These are phyloP conservation scores for Aspidapion aeneum DNA, from an alignment of 2,888 invertebrate genomes.

Conservation along the genomic window DNA sequence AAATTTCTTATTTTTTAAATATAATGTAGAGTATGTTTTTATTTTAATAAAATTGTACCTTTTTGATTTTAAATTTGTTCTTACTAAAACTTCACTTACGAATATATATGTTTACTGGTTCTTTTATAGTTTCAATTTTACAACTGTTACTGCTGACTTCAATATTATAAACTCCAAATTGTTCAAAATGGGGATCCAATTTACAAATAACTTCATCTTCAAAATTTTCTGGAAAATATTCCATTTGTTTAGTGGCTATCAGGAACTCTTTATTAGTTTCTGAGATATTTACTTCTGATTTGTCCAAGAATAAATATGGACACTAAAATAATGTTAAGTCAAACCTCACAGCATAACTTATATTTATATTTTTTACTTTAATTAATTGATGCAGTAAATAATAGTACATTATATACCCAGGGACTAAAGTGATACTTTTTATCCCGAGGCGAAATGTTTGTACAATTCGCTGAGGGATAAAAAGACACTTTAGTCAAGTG, in stretches of 20 bases:
- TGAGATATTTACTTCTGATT: conserved; percentile 20
- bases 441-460: too few species aligned
- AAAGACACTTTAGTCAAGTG: too few species aligned
- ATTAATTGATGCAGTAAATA: too few species aligned
- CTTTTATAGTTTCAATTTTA: conserved; percentile 26
- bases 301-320: conserved; percentile 23
- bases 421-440: too few species aligned
- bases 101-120: conserved; percentile 34
- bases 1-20: conserved; percentile 5
- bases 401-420: too few species aligned
- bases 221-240: conserved; percentile 28
- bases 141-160: conserved; percentile 28
- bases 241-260: conserved; percentile 24
- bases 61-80: too few species aligned
- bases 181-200: conserved; percentile 29
- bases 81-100: conserved; percentile 26
- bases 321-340: conserved; percentile 18
- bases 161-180: conserved; percentile 36
- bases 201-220: conserved; percentile 29
- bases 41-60: not conserved
- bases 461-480: too few species aligned
- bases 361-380: too few species aligned
- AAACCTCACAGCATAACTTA: too few species aligned
- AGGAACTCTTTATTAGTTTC: conserved; percentile 25
- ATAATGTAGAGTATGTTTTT: not conserved